These are phyloP conservation scores for Platalea minor DNA, from an alignment of 2,797 vertebrate species.

Conservation along the genomic window DNA sequence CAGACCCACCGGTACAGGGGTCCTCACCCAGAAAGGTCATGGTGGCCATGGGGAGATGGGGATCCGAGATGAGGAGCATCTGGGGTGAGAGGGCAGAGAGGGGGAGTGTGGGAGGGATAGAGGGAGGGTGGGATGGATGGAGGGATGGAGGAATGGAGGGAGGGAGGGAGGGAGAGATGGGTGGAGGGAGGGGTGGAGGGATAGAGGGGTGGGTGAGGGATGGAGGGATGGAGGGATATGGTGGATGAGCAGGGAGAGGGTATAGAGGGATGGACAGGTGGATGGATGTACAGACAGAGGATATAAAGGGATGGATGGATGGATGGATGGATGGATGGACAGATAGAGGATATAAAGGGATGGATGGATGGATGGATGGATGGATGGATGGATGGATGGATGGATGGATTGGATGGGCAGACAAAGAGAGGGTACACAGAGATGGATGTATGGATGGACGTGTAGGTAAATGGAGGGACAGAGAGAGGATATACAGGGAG, in stretches of 20 bases:
- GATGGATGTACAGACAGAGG: background rate
- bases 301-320: background rate
- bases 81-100: background rate
- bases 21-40: too few relatives aligned
- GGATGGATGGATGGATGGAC: background rate
- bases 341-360: too few relatives aligned
- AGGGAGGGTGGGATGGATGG: background rate
- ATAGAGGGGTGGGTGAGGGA: background rate
- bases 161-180: background rate
- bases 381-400: too few relatives aligned
- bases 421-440: too few relatives aligned
- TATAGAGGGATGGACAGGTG: too few relatives aligned
- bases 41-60: background rate
- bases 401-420: too few relatives aligned
- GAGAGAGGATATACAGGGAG: background rate
- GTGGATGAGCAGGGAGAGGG: background rate
- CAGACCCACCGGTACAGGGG: accelerated
- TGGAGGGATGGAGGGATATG: background rate
- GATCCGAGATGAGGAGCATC: background rate
- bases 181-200: background rate
- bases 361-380: background rate
- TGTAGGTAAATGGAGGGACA: too few relatives aligned
- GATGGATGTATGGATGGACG: background rate
- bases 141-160: background rate
- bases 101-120: background rate